Evolutionary conservation across 2,113 vertebrate species (phyloP), one percentile per base, ranked within the genome.

Genomic region (Bucco capensis): DNA sequence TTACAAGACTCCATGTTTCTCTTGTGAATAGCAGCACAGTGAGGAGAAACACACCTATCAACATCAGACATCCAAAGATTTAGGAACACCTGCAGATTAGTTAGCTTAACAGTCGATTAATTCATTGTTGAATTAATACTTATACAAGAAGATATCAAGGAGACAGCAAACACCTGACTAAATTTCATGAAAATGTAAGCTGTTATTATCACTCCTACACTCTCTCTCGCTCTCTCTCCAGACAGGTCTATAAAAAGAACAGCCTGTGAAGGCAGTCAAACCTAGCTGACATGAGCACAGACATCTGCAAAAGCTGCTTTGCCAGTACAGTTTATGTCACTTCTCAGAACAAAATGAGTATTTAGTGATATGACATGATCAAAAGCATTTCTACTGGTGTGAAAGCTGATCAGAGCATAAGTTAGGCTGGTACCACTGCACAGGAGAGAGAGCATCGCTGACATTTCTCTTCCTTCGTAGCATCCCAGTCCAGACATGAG

Each of bases 131-230:
- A 88, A 83, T 35, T 61, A 95, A 76, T 79, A 79, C 71, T 57
- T 46, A 33, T 19, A 54, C n/a, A 47, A 44, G 44, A 88, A 80
- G 54, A 44, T 40, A 93, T 31, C 30, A 51, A 85, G 56, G 30
- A 94, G 51, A 86, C 64, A 80, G 56, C 82, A 96, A 95, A 94
- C 73, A 81, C 69, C 91, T 81, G 67, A 88, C 72, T 88, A 35
- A 31, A 57, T 81, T 54, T 72, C 78, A 83, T 12, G 9, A 83
- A 95, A 94, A 88, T 54, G 72, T 93, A 94, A 91, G 88, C 79
- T 93, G 85, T 61, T 89, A 69, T 96, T 86, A 90, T 62, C 86
- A 76, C 88, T 94, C 80, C 94, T 83, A 88, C 88, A 58, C 66
- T 37, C 60, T 30, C 33, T 65, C 66, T 37, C 60, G 27, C 33